Evolutionary conservation across 2,888 invertebrate genomes (phyloP), one percentile per base, ranked within the genome.

Genomic region (Chrysotoxum bicinctum): DNA sequence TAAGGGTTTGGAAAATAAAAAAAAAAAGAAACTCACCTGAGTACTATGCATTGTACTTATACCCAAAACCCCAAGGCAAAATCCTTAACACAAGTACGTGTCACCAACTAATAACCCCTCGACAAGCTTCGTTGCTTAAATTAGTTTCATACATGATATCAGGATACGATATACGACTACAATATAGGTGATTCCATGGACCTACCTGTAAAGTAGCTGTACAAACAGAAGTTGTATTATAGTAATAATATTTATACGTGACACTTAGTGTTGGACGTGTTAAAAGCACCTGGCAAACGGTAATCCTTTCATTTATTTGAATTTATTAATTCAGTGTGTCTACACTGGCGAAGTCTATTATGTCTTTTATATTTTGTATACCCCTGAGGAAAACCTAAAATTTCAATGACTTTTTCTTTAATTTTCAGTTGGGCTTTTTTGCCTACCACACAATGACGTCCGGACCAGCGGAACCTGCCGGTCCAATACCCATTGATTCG

Each of bases 401-500:
- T 43, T 26, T 10, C 9, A 64, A 66, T 50, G 32, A 5, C 6
- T 21, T 48, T 73, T n/a, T 60, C n/a, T 60, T 30, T 86, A 88
- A 88, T 88, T 93, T 94, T 5, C 94, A 98, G 98, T 93, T 98
- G 92, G 96, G 96, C 75, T 97, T 97, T 92, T 98, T 98, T 93
- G 95, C 96, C 82, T 98, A 98, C 93, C 97, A 98, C 91, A 96
- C 96, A 89, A 94, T 97, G 86, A 94, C 95, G 75, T 95, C 95
- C 89, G 97, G 97, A 69, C 94, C 96, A 91, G 88, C 90, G 88
- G 96, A 96, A 92, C 95, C 97, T 84, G 96, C 97, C 72, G 98
- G 98, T 77, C 98, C 98, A 16, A 97, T 98, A 87, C 98, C 98
- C 75, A 96, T 96, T 88, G 97, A 98, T 93, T 98, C 98, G 77